Percentiles rank a stretch among this genome's conserved stretches.
Conservation (phyloP, 2,888 invertebrate species). For the Dinocampus coccinellae region DNA sequence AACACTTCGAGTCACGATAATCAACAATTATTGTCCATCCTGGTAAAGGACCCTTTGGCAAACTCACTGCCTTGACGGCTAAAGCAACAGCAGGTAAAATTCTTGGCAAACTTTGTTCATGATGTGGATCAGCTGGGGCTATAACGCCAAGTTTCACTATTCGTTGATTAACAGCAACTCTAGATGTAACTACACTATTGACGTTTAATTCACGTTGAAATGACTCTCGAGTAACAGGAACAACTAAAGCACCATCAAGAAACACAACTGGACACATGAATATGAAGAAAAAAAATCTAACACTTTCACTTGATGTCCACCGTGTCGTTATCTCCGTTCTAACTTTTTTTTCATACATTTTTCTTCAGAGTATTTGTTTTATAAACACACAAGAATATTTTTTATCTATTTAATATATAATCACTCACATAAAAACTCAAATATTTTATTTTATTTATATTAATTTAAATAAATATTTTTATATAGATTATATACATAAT, state of each 20-base stretch:
- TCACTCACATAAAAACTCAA: too few species aligned
- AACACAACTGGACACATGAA: not conserved
- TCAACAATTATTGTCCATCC: slow-evolving; percentile 80
- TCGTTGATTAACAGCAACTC: slow-evolving; percentile 61
- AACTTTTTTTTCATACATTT: not conserved
- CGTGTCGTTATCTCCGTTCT: not conserved
- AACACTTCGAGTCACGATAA: slow-evolving; percentile 81
- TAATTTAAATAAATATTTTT: too few species aligned
- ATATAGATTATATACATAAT: too few species aligned
- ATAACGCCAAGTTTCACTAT: slow-evolving; percentile 76
- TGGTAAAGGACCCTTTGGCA: slow-evolving; percentile 74
- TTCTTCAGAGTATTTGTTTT: not conserved
- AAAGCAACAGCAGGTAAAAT: slow-evolving; percentile 80
- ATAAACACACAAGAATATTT: not conserved
- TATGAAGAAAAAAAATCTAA: slow-evolving; percentile 4
- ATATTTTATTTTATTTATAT: too few species aligned
- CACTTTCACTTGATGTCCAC: slow-evolving; percentile 16
- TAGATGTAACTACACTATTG: not conserved
- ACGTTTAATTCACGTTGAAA: slow-evolving; percentile 25
- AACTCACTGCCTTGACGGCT: slow-evolving; percentile 76
- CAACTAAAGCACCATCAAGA: slow-evolving; percentile 9
- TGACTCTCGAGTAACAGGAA: slow-evolving; percentile 14
- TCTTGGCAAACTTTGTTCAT: slow-evolving; percentile 76
- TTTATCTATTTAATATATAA: too few species aligned
- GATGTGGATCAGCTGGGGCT: slow-evolving; percentile 74